Conservation (phyloP, 2,113 vertebrate species). For the Gracilinanus agilis region DNA sequence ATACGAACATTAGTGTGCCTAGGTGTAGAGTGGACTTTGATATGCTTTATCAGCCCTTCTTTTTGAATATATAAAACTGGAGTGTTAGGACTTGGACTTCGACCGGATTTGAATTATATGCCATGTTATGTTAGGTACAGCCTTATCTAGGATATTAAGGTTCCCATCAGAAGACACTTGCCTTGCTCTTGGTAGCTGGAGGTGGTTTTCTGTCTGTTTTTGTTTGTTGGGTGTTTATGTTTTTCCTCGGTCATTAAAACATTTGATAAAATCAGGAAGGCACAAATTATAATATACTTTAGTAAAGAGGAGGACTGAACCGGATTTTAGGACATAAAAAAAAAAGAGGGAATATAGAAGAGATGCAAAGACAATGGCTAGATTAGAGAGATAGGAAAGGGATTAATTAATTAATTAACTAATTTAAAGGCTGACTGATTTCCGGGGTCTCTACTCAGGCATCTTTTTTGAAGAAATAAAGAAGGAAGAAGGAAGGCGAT, state of each 20-base stretch:
- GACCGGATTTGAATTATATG: constrained; percentile 74
- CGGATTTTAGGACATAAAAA: not conserved
- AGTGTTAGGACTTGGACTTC: constrained; percentile 76
- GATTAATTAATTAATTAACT: not conserved
- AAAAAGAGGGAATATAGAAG: not conserved
- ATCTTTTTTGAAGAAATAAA: not conserved
- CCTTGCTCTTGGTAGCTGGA: constrained; percentile 66
- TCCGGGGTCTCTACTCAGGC: not conserved
- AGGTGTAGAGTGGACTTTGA: constrained; percentile 75
- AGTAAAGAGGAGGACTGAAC: constrained; percentile 24
- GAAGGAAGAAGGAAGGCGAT: not conserved
- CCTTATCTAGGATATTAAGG: constrained; percentile 51
- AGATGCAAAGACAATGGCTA: constrained; percentile 41
- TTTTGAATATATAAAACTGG: constrained; percentile 76
- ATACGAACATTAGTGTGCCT: constrained; percentile 80
- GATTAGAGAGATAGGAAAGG: constrained; percentile 12
- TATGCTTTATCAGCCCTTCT: constrained; percentile 72
- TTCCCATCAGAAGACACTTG: constrained; percentile 63
- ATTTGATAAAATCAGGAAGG: constrained; percentile 60
- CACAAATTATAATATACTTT: constrained; percentile 48
- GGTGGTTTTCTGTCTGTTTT: not conserved
- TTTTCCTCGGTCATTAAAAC: constrained; percentile 32
- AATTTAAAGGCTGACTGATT: not conserved
- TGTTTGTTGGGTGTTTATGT: constrained; percentile 58
- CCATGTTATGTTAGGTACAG: constrained; percentile 42